phyloP scores from a whole-genome alignment of 2,888 invertebrate species.

The Enchytraeus crypticus region DNA sequence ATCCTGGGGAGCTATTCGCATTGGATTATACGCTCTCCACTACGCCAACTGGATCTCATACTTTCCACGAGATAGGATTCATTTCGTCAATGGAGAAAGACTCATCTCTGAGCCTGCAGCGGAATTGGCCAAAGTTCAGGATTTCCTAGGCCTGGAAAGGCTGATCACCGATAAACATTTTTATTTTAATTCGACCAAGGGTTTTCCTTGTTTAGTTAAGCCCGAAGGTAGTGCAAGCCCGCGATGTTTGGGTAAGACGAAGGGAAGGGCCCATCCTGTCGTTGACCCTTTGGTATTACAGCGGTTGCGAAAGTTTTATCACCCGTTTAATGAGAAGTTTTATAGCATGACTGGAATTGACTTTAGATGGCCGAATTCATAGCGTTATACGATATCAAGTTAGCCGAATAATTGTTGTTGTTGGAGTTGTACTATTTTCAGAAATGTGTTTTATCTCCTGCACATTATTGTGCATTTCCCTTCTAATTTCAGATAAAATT shows the following conservation, averaged over 20 bases:
- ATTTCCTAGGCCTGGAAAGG: slow-evolving; percentile 40
- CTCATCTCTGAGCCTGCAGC: slow-evolving; percentile 40
- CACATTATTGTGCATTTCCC: too few relatives aligned
- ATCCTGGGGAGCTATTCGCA: slow-evolving; percentile 49
- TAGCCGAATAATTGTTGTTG: too few relatives aligned
- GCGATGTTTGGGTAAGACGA: slow-evolving; percentile 78
- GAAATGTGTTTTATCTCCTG: too few relatives aligned
- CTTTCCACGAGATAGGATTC: slow-evolving; percentile 80
- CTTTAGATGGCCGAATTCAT: slow-evolving; percentile 80
- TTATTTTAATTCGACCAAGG: slow-evolving; percentile 92
- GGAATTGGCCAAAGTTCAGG: slow-evolving; percentile 40
- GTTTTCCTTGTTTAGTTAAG: slow-evolving; percentile 70
- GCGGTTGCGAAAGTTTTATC: slow-evolving; percentile 37
- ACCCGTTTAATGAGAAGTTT: slow-evolving; percentile 38
- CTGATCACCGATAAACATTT: slow-evolving; percentile 63
- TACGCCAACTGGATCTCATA: slow-evolving; percentile 83
- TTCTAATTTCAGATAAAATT: too few relatives aligned
- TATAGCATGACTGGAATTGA: slow-evolving; percentile 81
- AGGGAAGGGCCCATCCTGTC: slow-evolving; percentile 73
- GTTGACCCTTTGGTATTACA: slow-evolving; percentile 61
- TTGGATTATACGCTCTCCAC: slow-evolving; percentile 56
- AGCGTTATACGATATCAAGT: too few relatives aligned
- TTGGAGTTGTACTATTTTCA: too few relatives aligned
- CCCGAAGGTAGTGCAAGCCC: slow-evolving; percentile 2
- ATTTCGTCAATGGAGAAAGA: slow-evolving; percentile 68